Evolutionary conservation across 2,888 invertebrate species (phyloP).

Genomic region (Hirtodrosophila alboralis): DNA sequence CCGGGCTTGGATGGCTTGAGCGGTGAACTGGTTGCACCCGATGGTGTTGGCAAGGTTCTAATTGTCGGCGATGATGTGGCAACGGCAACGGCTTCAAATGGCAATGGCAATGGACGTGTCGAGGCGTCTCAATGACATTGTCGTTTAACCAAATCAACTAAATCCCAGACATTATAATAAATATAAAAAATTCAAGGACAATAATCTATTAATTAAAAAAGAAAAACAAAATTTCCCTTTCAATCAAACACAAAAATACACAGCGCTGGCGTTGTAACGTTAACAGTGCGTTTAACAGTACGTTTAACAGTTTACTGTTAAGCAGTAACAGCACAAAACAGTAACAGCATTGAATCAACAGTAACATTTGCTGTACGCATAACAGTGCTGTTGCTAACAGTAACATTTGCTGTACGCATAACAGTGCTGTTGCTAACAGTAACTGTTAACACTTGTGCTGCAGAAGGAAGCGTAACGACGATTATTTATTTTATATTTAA

Average conservation of each 20-base stretch:
- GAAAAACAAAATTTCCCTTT: not conserved
- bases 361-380: constrained; percentile 1
- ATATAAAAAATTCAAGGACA: too few species aligned
- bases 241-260: not conserved
- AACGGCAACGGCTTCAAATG: constrained; percentile 68
- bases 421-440: not conserved
- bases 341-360: not conserved
- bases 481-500: too few species aligned
- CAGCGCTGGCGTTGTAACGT: constrained; percentile 39
- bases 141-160: constrained; percentile 28
- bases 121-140: constrained; percentile 61
- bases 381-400: constrained; percentile 3
- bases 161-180: constrained; percentile 66
- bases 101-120: constrained; percentile 66
- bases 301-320: not conserved
- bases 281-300: constrained; percentile 7
- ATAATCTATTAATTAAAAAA: too few species aligned
- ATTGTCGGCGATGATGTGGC: constrained; percentile 82
- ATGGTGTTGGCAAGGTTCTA: constrained; percentile 82
- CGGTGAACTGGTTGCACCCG: constrained; percentile 82
- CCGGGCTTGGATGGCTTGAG: constrained; percentile 80
- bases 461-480: too few species aligned
- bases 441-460: not conserved
- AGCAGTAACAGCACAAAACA: not conserved
- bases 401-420: not conserved